Conservation (phyloP, 2,888 invertebrate genomes). For the Eilema sororculum region DNA sequence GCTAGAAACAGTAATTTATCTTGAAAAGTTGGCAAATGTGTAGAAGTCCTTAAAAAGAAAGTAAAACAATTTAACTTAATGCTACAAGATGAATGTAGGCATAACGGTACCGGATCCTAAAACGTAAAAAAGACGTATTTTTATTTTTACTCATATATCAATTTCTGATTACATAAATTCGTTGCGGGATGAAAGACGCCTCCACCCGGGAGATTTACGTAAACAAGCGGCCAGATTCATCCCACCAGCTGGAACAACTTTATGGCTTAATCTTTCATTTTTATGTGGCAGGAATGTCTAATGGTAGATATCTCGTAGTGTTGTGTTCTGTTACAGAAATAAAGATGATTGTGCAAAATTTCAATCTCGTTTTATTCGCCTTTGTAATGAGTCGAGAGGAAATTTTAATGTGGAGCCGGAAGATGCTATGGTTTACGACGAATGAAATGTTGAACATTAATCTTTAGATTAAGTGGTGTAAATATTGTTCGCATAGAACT, state of each 20-base stretch:
- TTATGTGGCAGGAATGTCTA: conserved; percentile 45
- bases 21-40: background rate
- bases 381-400: conserved; percentile 12
- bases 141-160: conserved; percentile 56
- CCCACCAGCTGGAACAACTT: conserved; percentile 43
- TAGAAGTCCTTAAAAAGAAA: background rate
- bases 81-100: background rate
- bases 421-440: conserved; percentile 1
- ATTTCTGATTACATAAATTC: conserved; percentile 58
- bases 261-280: conserved; percentile 58
- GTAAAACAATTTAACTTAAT: conserved; percentile 10
- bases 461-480: background rate
- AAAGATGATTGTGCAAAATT: conserved; percentile 29
- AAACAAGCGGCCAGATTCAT: conserved; percentile 54
- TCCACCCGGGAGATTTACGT: conserved; percentile 50
- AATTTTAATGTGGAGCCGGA: conserved; percentile 1
- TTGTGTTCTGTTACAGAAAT: conserved; percentile 20
- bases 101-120: conserved; percentile 24
- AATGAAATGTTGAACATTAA: background rate
- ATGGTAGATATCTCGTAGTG: conserved; percentile 29
- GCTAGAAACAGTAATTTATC: background rate
- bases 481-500: background rate
- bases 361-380: conserved; percentile 26
- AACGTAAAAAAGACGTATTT: conserved; percentile 50
- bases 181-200: conserved; percentile 42